phyloP scores from a whole-genome alignment of 2,888 invertebrate species.

The Criorhina ranunculi region DNA sequence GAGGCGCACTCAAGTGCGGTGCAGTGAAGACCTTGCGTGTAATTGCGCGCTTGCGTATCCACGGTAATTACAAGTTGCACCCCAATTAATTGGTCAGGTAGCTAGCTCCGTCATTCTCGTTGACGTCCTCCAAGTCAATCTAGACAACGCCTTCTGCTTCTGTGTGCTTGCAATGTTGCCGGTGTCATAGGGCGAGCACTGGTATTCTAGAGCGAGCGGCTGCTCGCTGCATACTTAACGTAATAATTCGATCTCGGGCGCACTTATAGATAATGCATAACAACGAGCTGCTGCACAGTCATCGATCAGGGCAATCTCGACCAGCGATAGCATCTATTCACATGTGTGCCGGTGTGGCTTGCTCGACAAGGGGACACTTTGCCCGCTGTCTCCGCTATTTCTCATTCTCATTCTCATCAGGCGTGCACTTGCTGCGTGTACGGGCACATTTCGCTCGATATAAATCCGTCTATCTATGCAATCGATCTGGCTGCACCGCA shows the following conservation, averaged over 20 bases:
- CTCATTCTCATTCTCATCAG: conserved; percentile 75
- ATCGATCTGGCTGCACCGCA: conserved; percentile 61
- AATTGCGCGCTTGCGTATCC: conserved; percentile 55
- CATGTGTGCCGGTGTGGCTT: conserved; percentile 27
- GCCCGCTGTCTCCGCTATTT: conserved; percentile 42
- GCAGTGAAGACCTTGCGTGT: conserved; percentile 38
- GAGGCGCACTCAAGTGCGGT: background rate
- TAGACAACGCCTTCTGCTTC: conserved; percentile 63
- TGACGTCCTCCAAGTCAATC: conserved; percentile 64
- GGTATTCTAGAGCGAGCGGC: conserved; percentile 26
- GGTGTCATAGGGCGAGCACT: conserved; percentile 70
- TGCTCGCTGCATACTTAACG: conserved; percentile 65
- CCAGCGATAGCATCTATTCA: conserved; percentile 61
- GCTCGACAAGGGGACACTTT: conserved; percentile 60
- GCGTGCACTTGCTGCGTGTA: conserved; percentile 62
- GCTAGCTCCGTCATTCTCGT: conserved; percentile 27
- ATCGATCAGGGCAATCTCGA: conserved; percentile 71
- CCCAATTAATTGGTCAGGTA: conserved; percentile 65
- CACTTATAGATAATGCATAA: conserved; percentile 70
- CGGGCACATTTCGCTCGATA: conserved; percentile 34
- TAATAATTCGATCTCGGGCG: conserved; percentile 69
- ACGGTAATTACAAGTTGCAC: conserved; percentile 68
- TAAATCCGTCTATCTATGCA: conserved; percentile 74
- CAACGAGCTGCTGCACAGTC: conserved; percentile 56
- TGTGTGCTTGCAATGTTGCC: conserved; percentile 12